A percentile compares a stretch with the other conserved stretches of the same genome.
phyloP scores from a whole-genome alignment of 2,888 invertebrate species.

The Aleiodes leptofemur region DNA sequence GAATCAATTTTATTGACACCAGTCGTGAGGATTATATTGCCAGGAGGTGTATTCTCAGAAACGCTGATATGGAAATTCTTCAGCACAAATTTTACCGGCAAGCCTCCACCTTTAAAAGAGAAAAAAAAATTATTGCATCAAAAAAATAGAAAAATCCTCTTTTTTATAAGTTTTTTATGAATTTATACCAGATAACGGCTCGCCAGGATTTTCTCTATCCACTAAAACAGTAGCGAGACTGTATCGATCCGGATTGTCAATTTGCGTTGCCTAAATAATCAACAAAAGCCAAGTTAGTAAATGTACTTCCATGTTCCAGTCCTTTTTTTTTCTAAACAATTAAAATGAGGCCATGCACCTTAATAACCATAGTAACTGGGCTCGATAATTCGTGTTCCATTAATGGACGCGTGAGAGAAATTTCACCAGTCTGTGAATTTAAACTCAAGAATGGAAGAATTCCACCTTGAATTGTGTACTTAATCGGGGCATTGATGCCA shows the following conservation, averaged over 20 bases:
- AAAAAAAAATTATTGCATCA: conserved; percentile 6
- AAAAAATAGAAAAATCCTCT: background rate
- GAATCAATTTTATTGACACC: conserved; percentile 75
- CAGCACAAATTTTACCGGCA: conserved; percentile 82
- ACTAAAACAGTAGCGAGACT: conserved; percentile 89
- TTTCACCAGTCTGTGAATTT: conserved; percentile 81
- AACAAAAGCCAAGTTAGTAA: conserved; percentile 10
- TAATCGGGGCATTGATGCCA: conserved; percentile 85
- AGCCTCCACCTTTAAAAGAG: conserved; percentile 63
- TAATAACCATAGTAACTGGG: conserved; percentile 88
- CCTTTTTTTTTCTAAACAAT: background rate
- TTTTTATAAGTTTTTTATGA: background rate
- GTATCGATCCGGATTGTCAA: conserved; percentile 92
- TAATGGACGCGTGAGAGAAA: conserved; percentile 79
- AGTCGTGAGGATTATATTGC: conserved; percentile 83
- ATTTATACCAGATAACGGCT: conserved; percentile 70
- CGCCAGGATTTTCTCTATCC: conserved; percentile 77
- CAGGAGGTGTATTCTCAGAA: conserved; percentile 86
- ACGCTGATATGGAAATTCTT: conserved; percentile 83
- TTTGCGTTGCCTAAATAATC: conserved; percentile 81
- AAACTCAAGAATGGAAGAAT: conserved; percentile 81
- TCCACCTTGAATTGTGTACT: conserved; percentile 82
- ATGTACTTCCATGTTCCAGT: background rate
- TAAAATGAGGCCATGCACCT: conserved; percentile 75
- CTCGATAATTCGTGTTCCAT: conserved; percentile 80